These are phyloP conservation scores for Chloroceryle amazona DNA, from an alignment of 2,797 vertebrate genomes.

Conservation along the genomic window DNA sequence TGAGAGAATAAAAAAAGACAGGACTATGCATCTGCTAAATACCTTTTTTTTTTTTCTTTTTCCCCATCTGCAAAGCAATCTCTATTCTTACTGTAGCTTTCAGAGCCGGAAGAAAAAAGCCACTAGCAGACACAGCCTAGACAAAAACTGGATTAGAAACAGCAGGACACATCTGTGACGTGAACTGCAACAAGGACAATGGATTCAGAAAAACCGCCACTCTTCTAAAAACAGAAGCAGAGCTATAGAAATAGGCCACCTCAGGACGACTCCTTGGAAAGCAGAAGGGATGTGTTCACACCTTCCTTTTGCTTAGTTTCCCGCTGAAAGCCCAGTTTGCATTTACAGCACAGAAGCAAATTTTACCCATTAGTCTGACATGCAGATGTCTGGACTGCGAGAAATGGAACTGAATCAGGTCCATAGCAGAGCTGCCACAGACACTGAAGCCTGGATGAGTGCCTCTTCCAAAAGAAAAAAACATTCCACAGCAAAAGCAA, in stretches of 20 bases:
- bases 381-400: background rate
- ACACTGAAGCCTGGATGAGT: background rate
- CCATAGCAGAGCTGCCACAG: background rate
- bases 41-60: background rate
- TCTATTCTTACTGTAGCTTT: background rate
- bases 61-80: background rate
- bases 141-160: conserved; percentile 21
- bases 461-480: background rate
- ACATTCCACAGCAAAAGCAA: background rate
- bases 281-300: background rate
- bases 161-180: background rate
- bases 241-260: background rate
- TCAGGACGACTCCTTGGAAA: background rate
- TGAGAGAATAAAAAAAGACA: background rate
- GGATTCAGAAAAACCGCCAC: background rate
- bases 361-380: background rate
- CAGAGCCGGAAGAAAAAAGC: background rate
- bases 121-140: background rate
- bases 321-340: background rate
- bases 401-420: background rate
- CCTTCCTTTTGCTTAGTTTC: background rate
- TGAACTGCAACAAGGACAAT: background rate
- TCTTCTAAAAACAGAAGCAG: background rate
- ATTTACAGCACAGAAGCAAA: background rate
- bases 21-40: background rate